Conservation (phyloP, 2,888 invertebrate genomes). For the Sinopyrophorus schimmeli region DNA sequence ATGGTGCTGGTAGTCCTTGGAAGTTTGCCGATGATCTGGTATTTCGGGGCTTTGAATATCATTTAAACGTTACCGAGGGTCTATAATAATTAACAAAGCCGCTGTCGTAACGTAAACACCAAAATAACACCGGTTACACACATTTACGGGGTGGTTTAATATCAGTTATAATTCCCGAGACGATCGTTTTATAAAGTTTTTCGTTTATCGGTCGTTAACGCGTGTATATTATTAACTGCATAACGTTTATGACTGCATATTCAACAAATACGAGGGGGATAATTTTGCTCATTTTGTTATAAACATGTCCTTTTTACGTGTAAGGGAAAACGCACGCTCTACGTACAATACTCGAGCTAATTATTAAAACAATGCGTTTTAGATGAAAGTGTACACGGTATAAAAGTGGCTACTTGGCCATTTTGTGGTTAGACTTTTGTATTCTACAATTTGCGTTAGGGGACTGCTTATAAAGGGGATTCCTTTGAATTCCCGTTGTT, state of each 20-base stretch:
- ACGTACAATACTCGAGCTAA: conserved; percentile 29
- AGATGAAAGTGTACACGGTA: conserved; percentile 35
- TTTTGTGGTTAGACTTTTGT: conserved; percentile 40
- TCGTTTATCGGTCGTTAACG: conserved; percentile 19
- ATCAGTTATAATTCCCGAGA: conserved; percentile 32
- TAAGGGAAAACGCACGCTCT: too few relatives aligned
- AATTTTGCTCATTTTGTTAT: conserved; percentile 2
- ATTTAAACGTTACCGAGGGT: conserved; percentile 23
- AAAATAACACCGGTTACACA: conserved; percentile 30
- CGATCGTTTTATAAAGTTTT: conserved; percentile 31
- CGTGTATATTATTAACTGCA: conserved; percentile 13
- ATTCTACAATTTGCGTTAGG: conserved; percentile 25
- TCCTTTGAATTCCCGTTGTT: conserved; percentile 31
- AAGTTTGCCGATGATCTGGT: too few relatives aligned
- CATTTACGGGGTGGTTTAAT: conserved; percentile 32
- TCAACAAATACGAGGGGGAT: conserved; percentile 9
- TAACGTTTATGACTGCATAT: conserved; percentile 10
- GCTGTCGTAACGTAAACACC: conserved; percentile 29
- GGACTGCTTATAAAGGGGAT: conserved; percentile 29
- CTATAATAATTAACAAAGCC: conserved; percentile 30
- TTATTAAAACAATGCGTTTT: conserved; percentile 45
- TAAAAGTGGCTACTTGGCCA: conserved; percentile 45
- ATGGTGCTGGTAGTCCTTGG: too few relatives aligned
- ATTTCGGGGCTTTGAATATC: too few relatives aligned
- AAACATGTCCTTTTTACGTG: too few relatives aligned